Conservation (phyloP, 2,113 vertebrate genomes). For the Leptobrachium leishanense region DNA sequence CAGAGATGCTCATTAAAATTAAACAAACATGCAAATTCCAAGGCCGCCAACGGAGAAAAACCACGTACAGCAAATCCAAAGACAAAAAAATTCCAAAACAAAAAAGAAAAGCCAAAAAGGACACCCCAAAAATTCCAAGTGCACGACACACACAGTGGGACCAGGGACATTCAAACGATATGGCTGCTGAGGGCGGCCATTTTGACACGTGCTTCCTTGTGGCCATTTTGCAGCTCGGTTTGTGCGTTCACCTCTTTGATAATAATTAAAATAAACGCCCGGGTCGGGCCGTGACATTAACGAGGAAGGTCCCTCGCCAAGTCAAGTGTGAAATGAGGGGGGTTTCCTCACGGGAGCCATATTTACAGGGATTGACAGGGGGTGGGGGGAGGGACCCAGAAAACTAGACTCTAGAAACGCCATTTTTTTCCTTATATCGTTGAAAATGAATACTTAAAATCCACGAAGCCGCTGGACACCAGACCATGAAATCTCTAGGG, state of each 20-base stretch:
- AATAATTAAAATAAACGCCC: too few relatives aligned
- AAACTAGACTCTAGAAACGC: too few relatives aligned
- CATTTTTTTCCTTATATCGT: too few relatives aligned
- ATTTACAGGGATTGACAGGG: too few relatives aligned
- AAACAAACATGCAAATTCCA: slow-evolving; percentile 50
- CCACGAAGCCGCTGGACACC: neutral
- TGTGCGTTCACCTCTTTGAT: too few relatives aligned
- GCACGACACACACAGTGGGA: slow-evolving; percentile 44
- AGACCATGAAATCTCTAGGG: neutral
- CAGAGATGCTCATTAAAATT: slow-evolving; percentile 31
- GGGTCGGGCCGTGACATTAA: too few relatives aligned
- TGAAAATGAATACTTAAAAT: too few relatives aligned
- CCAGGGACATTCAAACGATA: slow-evolving; percentile 38
- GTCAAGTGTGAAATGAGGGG: too few relatives aligned
- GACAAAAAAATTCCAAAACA: slow-evolving; percentile 2
- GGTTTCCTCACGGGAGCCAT: too few relatives aligned
- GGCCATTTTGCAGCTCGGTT: slow-evolving; percentile 6
- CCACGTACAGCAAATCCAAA: slow-evolving; percentile 47
- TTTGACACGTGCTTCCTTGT: slow-evolving; percentile 32
- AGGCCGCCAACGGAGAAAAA: slow-evolving; percentile 45
- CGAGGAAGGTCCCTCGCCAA: too few relatives aligned
- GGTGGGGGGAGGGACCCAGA: too few relatives aligned
- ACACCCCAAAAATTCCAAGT: slow-evolving; percentile 23
- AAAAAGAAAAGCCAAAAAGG: slow-evolving; percentile 29
- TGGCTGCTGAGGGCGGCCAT: slow-evolving; percentile 46